A percentile compares a stretch with the other conserved stretches of the same genome.
These are phyloP conservation scores for Gallinago undulata DNA, from an alignment of 2,113 vertebrate species.

Conservation along the genomic window DNA sequence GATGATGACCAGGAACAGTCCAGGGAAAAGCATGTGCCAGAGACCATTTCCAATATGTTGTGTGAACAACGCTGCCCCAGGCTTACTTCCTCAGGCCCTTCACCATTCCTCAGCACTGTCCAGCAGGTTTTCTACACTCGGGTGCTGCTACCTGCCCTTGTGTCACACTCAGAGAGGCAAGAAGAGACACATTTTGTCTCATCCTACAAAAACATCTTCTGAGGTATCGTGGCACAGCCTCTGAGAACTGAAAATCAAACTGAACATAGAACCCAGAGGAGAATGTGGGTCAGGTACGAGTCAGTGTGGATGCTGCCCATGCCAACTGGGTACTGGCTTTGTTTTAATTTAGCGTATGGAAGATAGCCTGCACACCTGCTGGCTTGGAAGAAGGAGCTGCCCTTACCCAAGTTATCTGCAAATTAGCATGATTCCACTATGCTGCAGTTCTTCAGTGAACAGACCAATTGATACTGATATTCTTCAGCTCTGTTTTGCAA, in stretches of 20 bases:
- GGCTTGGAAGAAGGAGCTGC: background rate
- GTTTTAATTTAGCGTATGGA: background rate
- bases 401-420: background rate
- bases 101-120: background rate
- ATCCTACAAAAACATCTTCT: background rate
- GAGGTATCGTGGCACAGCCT: background rate
- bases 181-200: background rate
- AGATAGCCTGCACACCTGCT: background rate
- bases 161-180: background rate
- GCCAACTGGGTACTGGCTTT: background rate
- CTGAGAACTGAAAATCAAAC: background rate
- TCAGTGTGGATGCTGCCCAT: background rate
- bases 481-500: background rate
- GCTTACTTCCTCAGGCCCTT: background rate
- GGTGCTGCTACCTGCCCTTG: background rate
- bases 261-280: accelerated
- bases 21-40: background rate
- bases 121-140: background rate
- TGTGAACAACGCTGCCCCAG: accelerated
- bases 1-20: background rate
- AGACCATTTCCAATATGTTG: background rate
- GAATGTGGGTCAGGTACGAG: background rate
- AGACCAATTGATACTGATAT: background rate
- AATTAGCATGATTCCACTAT: background rate
- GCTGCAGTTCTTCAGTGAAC: background rate